Percentiles rank a stretch among this genome's conserved stretches.
These are phyloP conservation scores for Calyptommatus sinebrachiatus DNA, from an alignment of 2,113 vertebrate species.

Conservation along the genomic window DNA sequence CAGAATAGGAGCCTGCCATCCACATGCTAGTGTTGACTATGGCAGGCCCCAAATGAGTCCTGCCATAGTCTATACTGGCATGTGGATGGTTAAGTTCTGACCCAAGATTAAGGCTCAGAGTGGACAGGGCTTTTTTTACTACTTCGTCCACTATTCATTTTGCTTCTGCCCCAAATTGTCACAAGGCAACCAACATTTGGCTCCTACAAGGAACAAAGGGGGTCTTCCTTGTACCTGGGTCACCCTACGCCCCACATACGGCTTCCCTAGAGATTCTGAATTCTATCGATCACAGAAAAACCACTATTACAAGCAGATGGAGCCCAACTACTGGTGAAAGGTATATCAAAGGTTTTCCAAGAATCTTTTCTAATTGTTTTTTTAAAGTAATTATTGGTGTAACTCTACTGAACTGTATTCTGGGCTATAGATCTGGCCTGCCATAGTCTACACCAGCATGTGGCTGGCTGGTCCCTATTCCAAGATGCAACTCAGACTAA, in stretches of 20 bases:
- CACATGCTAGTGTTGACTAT: no score
- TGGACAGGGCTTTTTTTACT: background rate
- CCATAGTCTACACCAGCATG: no score
- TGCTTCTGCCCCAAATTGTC: constrained; percentile 28
- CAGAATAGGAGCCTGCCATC: no score
- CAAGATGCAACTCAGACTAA: no score
- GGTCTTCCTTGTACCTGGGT: constrained; percentile 40
- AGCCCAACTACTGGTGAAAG: constrained; percentile 43
- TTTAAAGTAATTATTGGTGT: constrained; percentile 7
- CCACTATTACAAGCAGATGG: background rate
- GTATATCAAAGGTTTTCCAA: constrained; percentile 50
- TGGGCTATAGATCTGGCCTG: no score
- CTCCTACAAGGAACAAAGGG: constrained; percentile 47
- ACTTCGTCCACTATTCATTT: background rate
- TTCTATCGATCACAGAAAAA: constrained; percentile 38
- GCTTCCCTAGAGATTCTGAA: constrained; percentile 43
- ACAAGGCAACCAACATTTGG: background rate
- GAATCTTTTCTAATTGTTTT: constrained; percentile 26
- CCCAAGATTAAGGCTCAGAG: no score
- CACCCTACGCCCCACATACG: constrained; percentile 25
- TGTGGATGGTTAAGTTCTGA: no score
- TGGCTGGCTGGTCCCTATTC: no score
- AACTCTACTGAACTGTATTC: constrained; percentile 21
- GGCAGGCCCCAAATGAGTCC: no score
- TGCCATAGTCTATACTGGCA: no score